Evolutionary conservation across 2,888 invertebrate species (phyloP).

Genomic region (Lepidonotus clava): DNA sequence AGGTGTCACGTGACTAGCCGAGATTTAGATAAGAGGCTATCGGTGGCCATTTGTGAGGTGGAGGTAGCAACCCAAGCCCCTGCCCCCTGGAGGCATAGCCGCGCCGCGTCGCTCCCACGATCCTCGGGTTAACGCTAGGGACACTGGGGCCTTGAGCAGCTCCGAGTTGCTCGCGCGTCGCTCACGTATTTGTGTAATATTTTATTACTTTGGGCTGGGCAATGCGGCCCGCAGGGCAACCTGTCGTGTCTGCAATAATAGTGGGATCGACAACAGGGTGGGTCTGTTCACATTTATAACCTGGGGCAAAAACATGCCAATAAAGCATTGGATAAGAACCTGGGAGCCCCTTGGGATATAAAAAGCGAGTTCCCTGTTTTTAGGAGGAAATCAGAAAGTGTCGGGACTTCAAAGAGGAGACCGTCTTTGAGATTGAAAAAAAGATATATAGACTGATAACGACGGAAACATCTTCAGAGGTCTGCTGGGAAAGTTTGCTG

Average conservation of each 20-base stretch:
- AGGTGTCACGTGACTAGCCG: constrained; percentile 25
- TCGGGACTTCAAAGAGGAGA: too few species aligned
- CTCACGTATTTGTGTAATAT: constrained; percentile 1
- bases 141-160: background rate
- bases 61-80: background rate
- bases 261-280: too few species aligned
- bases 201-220: background rate
- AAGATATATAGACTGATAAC: too few species aligned
- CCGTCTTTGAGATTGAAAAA: too few species aligned
- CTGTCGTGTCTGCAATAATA: background rate
- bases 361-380: too few species aligned
- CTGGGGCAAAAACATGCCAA: too few species aligned
- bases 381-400: too few species aligned
- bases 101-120: background rate
- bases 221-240: background rate
- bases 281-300: too few species aligned
- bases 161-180: background rate
- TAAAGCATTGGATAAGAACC: too few species aligned
- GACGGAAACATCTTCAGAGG: too few species aligned
- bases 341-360: background rate
- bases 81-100: background rate
- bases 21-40: constrained; percentile 38
- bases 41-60: background rate
- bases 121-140: background rate
- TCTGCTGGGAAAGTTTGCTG: too few species aligned